Conservation (phyloP, 2,797 vertebrate genomes). For the Neoniphon sammara region DNA sequence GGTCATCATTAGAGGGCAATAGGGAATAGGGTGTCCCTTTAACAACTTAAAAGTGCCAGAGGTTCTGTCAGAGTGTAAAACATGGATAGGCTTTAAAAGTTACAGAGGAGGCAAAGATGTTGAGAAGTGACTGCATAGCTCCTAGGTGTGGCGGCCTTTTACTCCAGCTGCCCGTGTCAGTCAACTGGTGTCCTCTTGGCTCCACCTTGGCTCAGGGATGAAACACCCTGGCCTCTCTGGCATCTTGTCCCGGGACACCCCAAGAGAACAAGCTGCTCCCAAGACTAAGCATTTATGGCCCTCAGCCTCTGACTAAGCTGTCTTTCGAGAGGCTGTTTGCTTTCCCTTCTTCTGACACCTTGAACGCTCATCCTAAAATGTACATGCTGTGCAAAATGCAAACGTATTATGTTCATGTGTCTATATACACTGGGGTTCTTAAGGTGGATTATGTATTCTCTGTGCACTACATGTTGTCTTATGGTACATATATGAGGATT, state of each 20-base stretch:
- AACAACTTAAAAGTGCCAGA: background rate
- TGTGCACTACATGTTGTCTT: too few species aligned
- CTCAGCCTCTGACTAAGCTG: slow-evolving; percentile 39
- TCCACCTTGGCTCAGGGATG: slow-evolving; percentile 44
- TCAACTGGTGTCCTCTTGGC: slow-evolving; percentile 21
- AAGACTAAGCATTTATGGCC: slow-evolving; percentile 17
- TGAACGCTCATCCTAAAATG: background rate
- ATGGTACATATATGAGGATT: too few species aligned
- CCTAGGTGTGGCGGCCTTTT: slow-evolving; percentile 16
- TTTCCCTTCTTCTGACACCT: background rate
- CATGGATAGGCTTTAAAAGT: background rate
- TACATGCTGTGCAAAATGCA: too few species aligned
- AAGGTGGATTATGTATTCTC: too few species aligned
- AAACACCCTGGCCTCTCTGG: slow-evolving; percentile 41
- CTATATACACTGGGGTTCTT: too few species aligned
- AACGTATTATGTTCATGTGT: too few species aligned
- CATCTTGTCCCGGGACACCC: slow-evolving; percentile 40
- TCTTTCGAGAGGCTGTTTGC: background rate
- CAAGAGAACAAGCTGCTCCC: slow-evolving; percentile 45
- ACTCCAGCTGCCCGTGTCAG: slow-evolving; percentile 61
- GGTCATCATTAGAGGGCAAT: slow-evolving; percentile 60
- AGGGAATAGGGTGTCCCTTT: too few species aligned
- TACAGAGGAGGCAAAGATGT: background rate
- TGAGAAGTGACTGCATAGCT: slow-evolving; percentile 1
- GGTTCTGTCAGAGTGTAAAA: background rate